phyloP scores from a whole-genome alignment of 2,113 vertebrate species.

The Seriola rivoliana region DNA sequence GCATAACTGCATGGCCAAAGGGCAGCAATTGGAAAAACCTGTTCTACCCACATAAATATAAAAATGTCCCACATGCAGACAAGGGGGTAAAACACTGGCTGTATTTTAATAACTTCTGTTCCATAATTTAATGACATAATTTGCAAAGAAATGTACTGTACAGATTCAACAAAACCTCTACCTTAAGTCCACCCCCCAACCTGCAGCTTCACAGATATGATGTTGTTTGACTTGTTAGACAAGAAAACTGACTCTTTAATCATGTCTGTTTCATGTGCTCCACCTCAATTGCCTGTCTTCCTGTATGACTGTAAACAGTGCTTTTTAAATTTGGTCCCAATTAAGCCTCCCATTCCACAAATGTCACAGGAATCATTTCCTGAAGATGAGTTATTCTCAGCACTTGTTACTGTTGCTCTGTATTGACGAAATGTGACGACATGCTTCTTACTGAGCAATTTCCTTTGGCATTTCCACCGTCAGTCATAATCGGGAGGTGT shows the following conservation, averaged over 20 bases:
- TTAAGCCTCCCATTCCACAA: conserved; percentile 57
- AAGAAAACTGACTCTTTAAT: conserved; percentile 5
- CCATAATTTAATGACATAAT: background rate
- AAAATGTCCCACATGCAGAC: background rate
- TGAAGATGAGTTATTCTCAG: conserved; percentile 31
- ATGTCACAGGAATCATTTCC: conserved; percentile 68
- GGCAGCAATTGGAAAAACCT: conserved; percentile 11
- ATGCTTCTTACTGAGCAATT: conserved; percentile 33
- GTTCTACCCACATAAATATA: background rate
- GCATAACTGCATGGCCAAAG: conserved; percentile 27
- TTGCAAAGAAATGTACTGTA: background rate
- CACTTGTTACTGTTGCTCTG: conserved; percentile 16
- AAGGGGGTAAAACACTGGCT: background rate
- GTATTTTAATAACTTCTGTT: background rate
- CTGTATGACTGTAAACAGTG: conserved; percentile 37
- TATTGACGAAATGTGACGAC: conserved; percentile 27
- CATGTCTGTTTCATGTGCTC: conserved; percentile 16
- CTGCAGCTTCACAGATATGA: background rate
- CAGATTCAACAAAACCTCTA: background rate
- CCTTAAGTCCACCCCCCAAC: background rate
- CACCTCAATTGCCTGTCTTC: background rate
- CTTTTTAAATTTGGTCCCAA: conserved; percentile 45
- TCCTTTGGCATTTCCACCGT: conserved; percentile 55
- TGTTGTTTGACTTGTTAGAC: conserved; percentile 6
- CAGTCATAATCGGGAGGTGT: conserved; percentile 14